Percentiles rank a stretch among this genome's conserved stretches.
Evolutionary conservation across 2,888 invertebrate species (phyloP).

Genomic region (Junonia oenone): DNA sequence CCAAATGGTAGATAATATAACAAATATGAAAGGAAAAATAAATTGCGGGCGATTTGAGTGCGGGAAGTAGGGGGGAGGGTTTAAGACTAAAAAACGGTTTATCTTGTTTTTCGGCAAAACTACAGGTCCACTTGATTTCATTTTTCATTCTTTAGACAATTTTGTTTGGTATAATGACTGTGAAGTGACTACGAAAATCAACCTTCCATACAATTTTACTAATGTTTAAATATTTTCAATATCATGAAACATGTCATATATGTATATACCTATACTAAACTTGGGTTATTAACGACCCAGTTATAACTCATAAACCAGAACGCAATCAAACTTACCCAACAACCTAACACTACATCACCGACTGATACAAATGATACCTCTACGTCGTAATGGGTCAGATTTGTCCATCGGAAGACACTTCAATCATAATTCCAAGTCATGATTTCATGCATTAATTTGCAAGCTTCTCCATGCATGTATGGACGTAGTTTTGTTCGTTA

Average conservation of each 20-base stretch:
- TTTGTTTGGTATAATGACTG: too few relatives aligned
- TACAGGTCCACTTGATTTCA: too few relatives aligned
- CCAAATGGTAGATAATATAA: too few relatives aligned
- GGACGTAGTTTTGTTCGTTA: too few relatives aligned
- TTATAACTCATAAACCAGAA: conserved; percentile 3
- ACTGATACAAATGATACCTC: neutral
- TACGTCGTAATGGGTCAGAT: neutral
- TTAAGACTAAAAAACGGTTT: too few relatives aligned
- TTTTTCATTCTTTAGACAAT: too few relatives aligned
- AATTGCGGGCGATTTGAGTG: too few relatives aligned
- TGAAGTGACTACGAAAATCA: too few relatives aligned
- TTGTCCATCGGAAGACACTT: neutral
- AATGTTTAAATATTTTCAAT: neutral
- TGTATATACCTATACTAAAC: neutral
- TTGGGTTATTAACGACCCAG: conserved; percentile 17
- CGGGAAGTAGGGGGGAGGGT: too few relatives aligned
- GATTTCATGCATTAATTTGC: neutral
- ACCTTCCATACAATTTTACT: too few relatives aligned
- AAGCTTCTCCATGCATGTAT: neutral
- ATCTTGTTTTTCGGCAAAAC: too few relatives aligned
- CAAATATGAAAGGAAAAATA: too few relatives aligned
- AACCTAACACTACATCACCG: conserved; percentile 16
- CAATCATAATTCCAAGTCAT: neutral
- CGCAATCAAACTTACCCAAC: conserved; percentile 37
- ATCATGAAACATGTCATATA: neutral